Base-by-base conservation (phyloP, 2,113 vertebrate species). In the Pycnonotus jocosus region DNA sequence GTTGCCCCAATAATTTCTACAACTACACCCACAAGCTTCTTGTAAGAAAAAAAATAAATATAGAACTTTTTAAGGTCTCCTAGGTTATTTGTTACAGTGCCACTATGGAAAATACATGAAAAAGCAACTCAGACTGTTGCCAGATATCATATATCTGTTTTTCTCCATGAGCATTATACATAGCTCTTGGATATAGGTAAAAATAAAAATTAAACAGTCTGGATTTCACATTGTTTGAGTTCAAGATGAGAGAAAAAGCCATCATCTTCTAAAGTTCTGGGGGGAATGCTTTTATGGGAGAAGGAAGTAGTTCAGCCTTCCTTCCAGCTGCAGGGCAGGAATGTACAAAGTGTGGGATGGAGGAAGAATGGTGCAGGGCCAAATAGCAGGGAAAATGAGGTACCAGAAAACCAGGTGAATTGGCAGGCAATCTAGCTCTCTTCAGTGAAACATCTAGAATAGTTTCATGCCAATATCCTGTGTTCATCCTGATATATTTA, bases 221-320 rank as follows among this genome's bases (percentile, higher is more conserved):
- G 96, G 40, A 93, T 87, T 95, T 95, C 37, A 37, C 69, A 76
- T 92, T 78, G 85, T n/a, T 68, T 56, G 37, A 74, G 47, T 40
- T 58, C 7, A 15, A 89, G 47, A 94, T 51, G 77, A 87, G 35
- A 84, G 73, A 62, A 89, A 89, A 94, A 84, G 6, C 1, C 31
- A 74, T 57, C 10, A 48, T 95, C 86, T 71, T 83, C 61, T 33
- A 9, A 62, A 68, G 51, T 68, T 66, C 65, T 33, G 27, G 25
- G 6, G 20, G 25, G 23, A 53, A 61, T 60, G 61, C n/a, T 87
- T 74, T 87, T 47, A 40, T 23, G 24, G 78, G 13, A 87, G 38
- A 76, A 95, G 87, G 87, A 93, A 95, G 84, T 9, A 90, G n/a
- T 4, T 27, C 31, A 82, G 78, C 40, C 73, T 78, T 71, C 66